Conservation (phyloP, 2,888 invertebrate species). For the Seira ritae region DNA sequence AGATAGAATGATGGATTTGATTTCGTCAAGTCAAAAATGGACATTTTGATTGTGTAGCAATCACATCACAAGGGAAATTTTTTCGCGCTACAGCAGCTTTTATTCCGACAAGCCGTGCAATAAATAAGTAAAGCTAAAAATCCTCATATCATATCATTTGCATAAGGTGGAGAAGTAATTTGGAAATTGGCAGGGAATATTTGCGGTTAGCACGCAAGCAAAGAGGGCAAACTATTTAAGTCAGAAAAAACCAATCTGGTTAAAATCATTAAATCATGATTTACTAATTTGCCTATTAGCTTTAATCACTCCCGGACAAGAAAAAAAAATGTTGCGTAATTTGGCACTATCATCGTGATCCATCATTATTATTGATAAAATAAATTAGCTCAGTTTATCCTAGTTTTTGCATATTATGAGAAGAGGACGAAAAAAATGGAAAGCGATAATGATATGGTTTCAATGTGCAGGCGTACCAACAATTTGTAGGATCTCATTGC, state of each 20-base stretch:
- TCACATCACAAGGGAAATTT: neutral
- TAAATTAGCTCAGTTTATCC: neutral
- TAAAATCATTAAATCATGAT: neutral
- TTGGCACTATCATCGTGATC: neutral
- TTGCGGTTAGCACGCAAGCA: neutral
- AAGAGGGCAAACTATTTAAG: too few relatives aligned
- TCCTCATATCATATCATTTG: neutral
- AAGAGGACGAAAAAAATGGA: neutral
- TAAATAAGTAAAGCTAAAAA: neutral
- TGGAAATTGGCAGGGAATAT: constrained; percentile 9
- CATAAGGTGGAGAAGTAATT: neutral
- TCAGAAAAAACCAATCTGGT: constrained; percentile 2
- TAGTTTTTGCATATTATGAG: neutral
- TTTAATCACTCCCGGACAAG: neutral
- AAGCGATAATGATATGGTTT: constrained; percentile 4
- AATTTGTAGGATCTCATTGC: neutral
- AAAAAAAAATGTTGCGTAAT: neutral
- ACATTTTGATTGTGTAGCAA: constrained; percentile 13
- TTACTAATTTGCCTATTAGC: neutral
- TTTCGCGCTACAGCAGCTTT: too few relatives aligned
- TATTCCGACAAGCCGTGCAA: neutral
- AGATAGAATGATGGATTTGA: neutral
- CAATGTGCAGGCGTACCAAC: neutral
- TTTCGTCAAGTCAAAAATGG: neutral
- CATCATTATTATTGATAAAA: neutral